Base-by-base conservation (phyloP, 2,113 vertebrate genomes). In the Acrocephalus arundinaceus region DNA sequence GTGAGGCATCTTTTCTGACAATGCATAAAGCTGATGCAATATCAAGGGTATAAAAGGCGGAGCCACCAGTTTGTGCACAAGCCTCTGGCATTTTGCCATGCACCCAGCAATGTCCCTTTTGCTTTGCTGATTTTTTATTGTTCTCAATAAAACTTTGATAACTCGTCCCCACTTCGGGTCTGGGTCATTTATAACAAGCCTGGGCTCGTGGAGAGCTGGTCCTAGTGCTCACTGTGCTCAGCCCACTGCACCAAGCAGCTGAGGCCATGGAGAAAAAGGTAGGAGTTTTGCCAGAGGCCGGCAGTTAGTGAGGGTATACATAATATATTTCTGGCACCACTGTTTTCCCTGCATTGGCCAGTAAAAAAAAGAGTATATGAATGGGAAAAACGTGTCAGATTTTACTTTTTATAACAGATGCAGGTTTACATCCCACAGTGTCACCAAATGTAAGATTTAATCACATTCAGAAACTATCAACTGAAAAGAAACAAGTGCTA, bases 211-310 rank as follows among this genome's bases (percentile, higher is more conserved):
- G 31, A 28, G 39, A 45, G 39, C 18, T 57, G 41, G 24, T 74
- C 39, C 18, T 45, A 31, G 23, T 73, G 23, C 13, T n/a, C 1
- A 1, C 22, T 27, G 39, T 21, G 39, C 39, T 57, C 52, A 74
- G 31, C 31, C 18, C 1, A 0, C 41, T 27, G 39, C 1, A 1
- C 31, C 23, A 15, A 57, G 52, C 23, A 74, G 23, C 31, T 4
- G 2, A 1, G 7, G 10, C 52, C 39, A 15, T 28, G 23, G 41
- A 28, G 18, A 45, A 24, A 12, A 24, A 5, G 5, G 13, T 0
- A 1, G 18, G 22, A 55, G 37, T 16, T 33, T 10, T 33, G 51
- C 22, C 37, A 2, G 2, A 57, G 39, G 52, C 52, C 3, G 0
- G 52, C 18, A 57, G 18, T 18, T 5, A 5, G 23, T 10, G 10